These are phyloP conservation scores for Neolamprologus multifasciatus DNA, from an alignment of 2,797 vertebrate genomes.

Conservation along the genomic window DNA sequence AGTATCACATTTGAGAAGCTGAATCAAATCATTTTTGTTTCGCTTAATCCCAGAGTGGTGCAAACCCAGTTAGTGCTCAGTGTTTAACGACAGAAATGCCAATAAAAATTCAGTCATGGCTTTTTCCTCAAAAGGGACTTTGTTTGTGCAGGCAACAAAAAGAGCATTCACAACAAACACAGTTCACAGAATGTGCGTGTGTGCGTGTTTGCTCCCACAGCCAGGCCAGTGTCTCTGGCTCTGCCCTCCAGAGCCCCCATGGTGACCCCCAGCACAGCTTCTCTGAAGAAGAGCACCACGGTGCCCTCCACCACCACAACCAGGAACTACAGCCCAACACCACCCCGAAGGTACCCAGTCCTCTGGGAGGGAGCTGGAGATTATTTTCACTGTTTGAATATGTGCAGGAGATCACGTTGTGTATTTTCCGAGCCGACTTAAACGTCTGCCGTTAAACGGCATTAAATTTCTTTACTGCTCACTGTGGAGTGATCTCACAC, in stretches of 20 bases:
- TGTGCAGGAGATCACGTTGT: not conserved
- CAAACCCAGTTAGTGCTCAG: not conserved
- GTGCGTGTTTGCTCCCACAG: conserved; percentile 57
- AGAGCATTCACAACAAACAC: not conserved
- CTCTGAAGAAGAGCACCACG: conserved; percentile 86
- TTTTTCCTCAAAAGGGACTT: not conserved
- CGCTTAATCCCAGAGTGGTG: not conserved
- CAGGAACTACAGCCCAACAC: conserved; percentile 82
- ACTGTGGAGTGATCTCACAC: not conserved
- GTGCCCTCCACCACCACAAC: conserved; percentile 81
- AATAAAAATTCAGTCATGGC: not conserved
- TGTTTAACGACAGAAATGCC: not conserved
- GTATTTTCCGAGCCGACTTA: not conserved
- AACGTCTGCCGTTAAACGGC: not conserved
- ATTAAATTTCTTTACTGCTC: not conserved
- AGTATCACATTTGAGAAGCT: not conserved
- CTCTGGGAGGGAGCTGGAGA: not conserved
- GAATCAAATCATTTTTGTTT: not conserved
- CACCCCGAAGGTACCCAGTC: conserved; percentile 76
- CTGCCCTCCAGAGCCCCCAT: conserved; percentile 78
- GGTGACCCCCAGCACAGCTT: conserved; percentile 72
- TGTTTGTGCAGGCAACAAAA: not conserved
- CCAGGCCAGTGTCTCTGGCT: conserved; percentile 83
- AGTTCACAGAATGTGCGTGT: not conserved
- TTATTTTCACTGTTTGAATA: not conserved